Conservation (phyloP, 2,113 vertebrate genomes). For the Semnornis frantzii region DNA sequence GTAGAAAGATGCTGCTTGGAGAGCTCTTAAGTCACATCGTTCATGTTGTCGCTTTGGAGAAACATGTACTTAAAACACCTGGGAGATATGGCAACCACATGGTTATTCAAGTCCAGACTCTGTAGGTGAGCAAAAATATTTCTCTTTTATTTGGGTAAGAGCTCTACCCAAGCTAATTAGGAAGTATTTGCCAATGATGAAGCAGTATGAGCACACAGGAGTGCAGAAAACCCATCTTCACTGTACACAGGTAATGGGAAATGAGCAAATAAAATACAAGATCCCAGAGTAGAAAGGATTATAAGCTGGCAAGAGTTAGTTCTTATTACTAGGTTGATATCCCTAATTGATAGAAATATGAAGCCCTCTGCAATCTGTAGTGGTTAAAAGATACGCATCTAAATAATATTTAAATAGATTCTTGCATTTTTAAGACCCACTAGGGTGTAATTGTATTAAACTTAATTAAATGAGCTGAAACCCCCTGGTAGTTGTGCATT, state of each 20-base stretch:
- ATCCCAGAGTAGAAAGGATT: neutral
- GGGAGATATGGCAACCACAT: neutral
- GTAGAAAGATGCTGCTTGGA: neutral
- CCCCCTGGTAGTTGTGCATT: slow-evolving; percentile 36
- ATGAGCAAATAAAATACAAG: slow-evolving; percentile 1
- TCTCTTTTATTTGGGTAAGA: neutral
- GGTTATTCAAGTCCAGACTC: neutral
- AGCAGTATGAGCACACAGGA: neutral
- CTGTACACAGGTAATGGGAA: slow-evolving; percentile 22
- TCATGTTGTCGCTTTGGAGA: neutral
- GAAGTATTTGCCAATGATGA: neutral
- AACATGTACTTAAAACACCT: neutral
- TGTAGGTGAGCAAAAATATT: neutral
- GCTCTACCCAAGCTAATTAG: slow-evolving; percentile 26
- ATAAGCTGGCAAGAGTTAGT: neutral
- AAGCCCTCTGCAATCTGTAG: slow-evolving; percentile 3
- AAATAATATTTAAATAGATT: slow-evolving; percentile 66
- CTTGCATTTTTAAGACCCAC: slow-evolving; percentile 63
- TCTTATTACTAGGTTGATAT: slow-evolving; percentile 24
- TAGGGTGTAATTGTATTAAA: slow-evolving; percentile 59
- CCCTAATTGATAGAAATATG: slow-evolving; percentile 53
- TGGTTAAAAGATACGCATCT: slow-evolving; percentile 59
- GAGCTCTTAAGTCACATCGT: neutral
- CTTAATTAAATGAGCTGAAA: slow-evolving; percentile 71
- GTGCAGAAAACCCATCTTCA: neutral